Percentiles rank a stretch among this genome's conserved stretches.
Evolutionary conservation across 64 coral and sea anemone species (phyloP).

Genomic region (Hydrozoanthus tunicans): DNA sequence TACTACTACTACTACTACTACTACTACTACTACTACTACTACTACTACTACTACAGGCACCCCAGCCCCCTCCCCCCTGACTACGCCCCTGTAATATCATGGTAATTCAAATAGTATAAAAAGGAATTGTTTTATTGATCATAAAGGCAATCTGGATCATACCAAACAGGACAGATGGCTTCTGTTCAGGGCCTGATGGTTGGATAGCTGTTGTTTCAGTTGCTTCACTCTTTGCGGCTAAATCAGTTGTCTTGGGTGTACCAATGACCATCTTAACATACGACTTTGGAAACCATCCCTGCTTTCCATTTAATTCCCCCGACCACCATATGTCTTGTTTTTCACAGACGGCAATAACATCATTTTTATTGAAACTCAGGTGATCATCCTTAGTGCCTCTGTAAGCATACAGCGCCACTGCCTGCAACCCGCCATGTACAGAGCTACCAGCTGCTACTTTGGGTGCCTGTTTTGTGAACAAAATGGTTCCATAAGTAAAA

Average conservation of each 20-base stretch:
- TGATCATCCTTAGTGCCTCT: constrained; percentile 80
- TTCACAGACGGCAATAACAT: constrained; percentile 78
- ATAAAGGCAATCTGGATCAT: background rate
- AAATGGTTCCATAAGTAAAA: background rate
- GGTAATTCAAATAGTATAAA: too few relatives aligned
- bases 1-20: too few relatives aligned
- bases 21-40: too few relatives aligned
- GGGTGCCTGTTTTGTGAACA: constrained; percentile 23
- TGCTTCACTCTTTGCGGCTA: background rate
- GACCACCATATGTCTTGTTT: constrained; percentile 97
- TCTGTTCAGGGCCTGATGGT: constrained; percentile 24
- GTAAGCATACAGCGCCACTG: constrained; percentile 82
- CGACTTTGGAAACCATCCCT: constrained; percentile 97
- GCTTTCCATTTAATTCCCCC: constrained; percentile 86
- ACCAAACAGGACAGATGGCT: constrained; percentile 59
- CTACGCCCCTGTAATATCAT: too few relatives aligned
- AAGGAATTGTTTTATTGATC: too few relatives aligned
- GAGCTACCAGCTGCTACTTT: constrained; percentile 18
- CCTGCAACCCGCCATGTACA: constrained; percentile 64
- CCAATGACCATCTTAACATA: constrained; percentile 78
- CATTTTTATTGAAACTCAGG: constrained; percentile 91
- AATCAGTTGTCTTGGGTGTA: constrained; percentile 10
- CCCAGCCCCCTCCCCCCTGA: too few relatives aligned
- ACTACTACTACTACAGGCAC: too few relatives aligned
- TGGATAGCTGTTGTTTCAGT: background rate